Evolutionary conservation across 2,797 vertebrate genomes (phyloP).

Genomic region (Hippoglossus hippoglossus): DNA sequence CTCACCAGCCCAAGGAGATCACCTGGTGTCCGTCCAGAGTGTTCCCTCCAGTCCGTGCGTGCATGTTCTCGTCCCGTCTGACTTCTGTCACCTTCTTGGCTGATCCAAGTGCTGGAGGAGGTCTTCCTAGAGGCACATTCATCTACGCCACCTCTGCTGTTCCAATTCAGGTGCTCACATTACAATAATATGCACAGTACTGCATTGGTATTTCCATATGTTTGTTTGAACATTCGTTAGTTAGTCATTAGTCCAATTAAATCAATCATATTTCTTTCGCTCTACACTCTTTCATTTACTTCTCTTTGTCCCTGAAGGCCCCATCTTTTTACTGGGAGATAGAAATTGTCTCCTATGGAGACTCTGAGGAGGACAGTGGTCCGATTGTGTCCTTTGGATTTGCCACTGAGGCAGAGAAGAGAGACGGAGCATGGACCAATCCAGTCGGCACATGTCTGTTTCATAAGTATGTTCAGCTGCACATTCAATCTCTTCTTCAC

Average conservation of each 20-base stretch:
- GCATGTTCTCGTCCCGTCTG: conserved; percentile 96
- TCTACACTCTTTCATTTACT: not conserved
- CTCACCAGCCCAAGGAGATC: conserved; percentile 93
- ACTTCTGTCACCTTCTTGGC: conserved; percentile 97
- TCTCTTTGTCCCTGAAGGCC: conserved; percentile 82
- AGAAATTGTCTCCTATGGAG: conserved; percentile 98
- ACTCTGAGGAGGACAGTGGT: conserved; percentile 97
- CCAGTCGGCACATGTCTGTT: conserved; percentile 99
- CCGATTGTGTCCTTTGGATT: conserved; percentile 99
- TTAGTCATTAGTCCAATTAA: not conserved
- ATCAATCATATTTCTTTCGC: not conserved
- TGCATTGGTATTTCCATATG: not conserved
- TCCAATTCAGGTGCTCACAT: conserved; percentile 90
- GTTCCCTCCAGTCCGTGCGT: conserved; percentile 96
- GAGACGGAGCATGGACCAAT: conserved; percentile 98
- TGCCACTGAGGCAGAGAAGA: conserved; percentile 96
- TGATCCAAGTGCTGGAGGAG: conserved; percentile 96
- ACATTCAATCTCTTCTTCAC: conserved; percentile 13
- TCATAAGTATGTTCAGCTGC: conserved; percentile 91
- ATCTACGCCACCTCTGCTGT: conserved; percentile 97
- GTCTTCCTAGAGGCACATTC: conserved; percentile 95
- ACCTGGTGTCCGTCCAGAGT: conserved; percentile 96
- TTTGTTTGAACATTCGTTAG: conserved; percentile 1
- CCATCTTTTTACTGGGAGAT: conserved; percentile 99
- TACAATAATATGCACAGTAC: not conserved